A percentile compares a stretch with the other conserved stretches of the same genome.
These are phyloP conservation scores for Aplocera efformata DNA, from an alignment of 2,888 invertebrate species.

Conservation along the genomic window DNA sequence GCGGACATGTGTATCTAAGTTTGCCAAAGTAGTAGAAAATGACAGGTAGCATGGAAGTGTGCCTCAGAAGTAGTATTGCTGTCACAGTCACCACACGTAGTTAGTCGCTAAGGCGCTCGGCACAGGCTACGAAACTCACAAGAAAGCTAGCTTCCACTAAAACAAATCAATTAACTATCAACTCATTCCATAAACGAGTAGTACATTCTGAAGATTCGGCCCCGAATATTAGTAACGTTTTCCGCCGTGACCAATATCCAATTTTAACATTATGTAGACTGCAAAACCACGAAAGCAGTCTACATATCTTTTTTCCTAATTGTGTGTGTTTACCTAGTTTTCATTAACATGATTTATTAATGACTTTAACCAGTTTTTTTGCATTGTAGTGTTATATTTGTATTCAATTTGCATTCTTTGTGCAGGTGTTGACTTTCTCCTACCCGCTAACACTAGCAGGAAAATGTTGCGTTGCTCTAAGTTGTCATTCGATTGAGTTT, in stretches of 20 bases:
- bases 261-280: conserved; percentile 52
- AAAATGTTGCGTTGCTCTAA: conserved; percentile 78
- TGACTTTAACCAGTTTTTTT: conserved; percentile 62
- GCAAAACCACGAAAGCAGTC: conserved; percentile 40
- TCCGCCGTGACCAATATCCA: conserved; percentile 52
- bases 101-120: conserved; percentile 44
- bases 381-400: conserved; percentile 75
- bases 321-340: conserved; percentile 53
- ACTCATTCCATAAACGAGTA: conserved; percentile 41
- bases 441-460: conserved; percentile 78
- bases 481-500: conserved; percentile 52
- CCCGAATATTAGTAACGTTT: conserved; percentile 67
- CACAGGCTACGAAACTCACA: conserved; percentile 58
- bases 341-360: conserved; percentile 68
- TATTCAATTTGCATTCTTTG: conserved; percentile 77
- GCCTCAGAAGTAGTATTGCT: conserved; percentile 7
- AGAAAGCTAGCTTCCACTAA: conserved; percentile 67
- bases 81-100: conserved; percentile 48
- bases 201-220: conserved; percentile 27
- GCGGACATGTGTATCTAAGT: neutral
- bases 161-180: conserved; percentile 71
- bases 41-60: conserved; percentile 11
- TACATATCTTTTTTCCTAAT: conserved; percentile 39
- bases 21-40: conserved; percentile 6
- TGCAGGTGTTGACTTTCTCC: conserved; percentile 78